These are phyloP conservation scores for Eulithis testata DNA, from an alignment of 2,888 invertebrate genomes.

Conservation along the genomic window DNA sequence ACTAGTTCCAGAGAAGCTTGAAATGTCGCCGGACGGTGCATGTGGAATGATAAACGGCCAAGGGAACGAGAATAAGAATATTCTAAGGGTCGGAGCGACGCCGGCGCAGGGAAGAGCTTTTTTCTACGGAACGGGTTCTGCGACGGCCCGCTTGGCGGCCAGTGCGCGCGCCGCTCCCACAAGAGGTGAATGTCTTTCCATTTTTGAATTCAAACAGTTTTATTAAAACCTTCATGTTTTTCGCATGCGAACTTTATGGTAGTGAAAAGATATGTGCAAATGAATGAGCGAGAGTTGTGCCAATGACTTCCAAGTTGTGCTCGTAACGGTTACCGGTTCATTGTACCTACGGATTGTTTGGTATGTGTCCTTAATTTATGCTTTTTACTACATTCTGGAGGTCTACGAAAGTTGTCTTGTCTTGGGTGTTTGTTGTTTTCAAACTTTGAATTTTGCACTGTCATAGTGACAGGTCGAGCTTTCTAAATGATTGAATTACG, in stretches of 20 bases:
- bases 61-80: constrained; percentile 75
- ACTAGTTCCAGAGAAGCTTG: constrained; percentile 78
- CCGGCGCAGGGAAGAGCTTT: constrained; percentile 77
- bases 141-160: constrained; percentile 85
- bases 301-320: constrained; percentile 62
- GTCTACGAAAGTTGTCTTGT: constrained; percentile 16
- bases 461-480: background rate
- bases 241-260: constrained; percentile 40
- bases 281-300: constrained; percentile 62
- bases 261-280: constrained; percentile 49
- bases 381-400: constrained; percentile 23
- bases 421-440: constrained; percentile 8
- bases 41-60: constrained; percentile 72
- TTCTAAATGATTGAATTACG: background rate
- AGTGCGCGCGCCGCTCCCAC: constrained; percentile 80
- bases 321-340: constrained; percentile 70
- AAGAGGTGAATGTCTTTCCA: constrained; percentile 81
- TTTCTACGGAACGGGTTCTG: constrained; percentile 86
- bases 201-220: constrained; percentile 55
- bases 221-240: constrained; percentile 39
- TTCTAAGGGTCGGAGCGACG: constrained; percentile 75
- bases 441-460: background rate
- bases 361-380: constrained; percentile 65
- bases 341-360: constrained; percentile 63
- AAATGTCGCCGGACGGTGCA: constrained; percentile 59